These are phyloP conservation scores for Parambassis ranga DNA, from an alignment of 2,797 vertebrate genomes.

Conservation along the genomic window DNA sequence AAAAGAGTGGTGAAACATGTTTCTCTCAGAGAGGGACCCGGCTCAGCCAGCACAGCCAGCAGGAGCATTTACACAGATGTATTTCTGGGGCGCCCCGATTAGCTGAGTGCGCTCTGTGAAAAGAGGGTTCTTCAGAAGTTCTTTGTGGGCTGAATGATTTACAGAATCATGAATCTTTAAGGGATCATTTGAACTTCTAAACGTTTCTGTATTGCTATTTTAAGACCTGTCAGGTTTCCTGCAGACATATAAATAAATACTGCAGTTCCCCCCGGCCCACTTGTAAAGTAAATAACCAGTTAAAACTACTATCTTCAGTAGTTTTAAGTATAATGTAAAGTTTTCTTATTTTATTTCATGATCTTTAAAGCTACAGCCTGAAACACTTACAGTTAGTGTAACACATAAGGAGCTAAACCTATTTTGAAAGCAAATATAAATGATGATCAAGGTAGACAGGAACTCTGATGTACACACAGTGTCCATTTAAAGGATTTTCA, in stretches of 20 bases:
- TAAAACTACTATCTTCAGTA: not conserved
- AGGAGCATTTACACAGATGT: conserved; percentile 32
- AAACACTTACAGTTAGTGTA: no score
- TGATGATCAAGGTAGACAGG: no score
- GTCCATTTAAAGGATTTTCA: no score
- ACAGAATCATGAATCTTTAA: conserved; percentile 63
- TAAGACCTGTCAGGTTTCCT: not conserved
- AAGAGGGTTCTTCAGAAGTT: conserved; percentile 51
- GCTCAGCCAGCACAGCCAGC: conserved; percentile 37
- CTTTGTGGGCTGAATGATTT: conserved; percentile 59
- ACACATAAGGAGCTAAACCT: no score
- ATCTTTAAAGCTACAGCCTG: no score
- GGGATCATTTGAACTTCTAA: conserved; percentile 61
- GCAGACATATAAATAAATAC: conserved; percentile 3
- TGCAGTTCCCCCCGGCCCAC: not conserved
- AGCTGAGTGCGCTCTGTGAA: conserved; percentile 42
- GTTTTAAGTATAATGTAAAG: not conserved
- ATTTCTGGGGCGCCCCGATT: conserved; percentile 39
- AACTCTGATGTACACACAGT: no score
- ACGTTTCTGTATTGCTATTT: conserved; percentile 33
- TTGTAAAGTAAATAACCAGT: not conserved
- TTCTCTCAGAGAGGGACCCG: conserved; percentile 48
- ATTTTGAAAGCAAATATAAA: no score
- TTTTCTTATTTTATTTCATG: not conserved
- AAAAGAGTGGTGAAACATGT: conserved; percentile 73